phyloP scores from a whole-genome alignment of 2,888 invertebrate species.

The Exocentrus adspersus region DNA sequence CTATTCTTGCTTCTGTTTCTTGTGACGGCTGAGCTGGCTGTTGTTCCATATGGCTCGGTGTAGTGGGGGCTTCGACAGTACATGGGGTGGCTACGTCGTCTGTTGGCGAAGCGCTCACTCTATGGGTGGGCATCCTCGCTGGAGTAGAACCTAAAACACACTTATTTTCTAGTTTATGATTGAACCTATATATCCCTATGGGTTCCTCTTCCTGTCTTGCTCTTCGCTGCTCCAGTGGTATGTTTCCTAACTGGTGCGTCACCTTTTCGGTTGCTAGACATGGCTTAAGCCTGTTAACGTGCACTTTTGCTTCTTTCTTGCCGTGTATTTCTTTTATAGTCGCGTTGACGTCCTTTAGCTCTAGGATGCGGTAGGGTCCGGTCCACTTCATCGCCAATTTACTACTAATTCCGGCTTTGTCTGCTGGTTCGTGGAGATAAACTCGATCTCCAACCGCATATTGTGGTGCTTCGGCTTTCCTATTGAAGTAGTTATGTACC shows the following conservation, averaged over 20 bases:
- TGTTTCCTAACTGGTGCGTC: background rate
- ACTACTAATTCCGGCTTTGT: constrained; percentile 23
- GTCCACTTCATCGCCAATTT: constrained; percentile 19
- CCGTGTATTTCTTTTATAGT: constrained; percentile 22
- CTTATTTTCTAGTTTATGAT: background rate
- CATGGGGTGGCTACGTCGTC: too few relatives aligned
- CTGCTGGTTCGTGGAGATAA: constrained; percentile 27
- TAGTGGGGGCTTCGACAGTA: too few relatives aligned
- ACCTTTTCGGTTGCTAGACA: constrained; percentile 14
- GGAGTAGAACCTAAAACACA: background rate
- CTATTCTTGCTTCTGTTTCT: too few relatives aligned
- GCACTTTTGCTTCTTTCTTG: constrained; percentile 13
- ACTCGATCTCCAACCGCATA: constrained; percentile 34
- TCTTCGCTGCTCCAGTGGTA: background rate
- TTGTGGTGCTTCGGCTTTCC: constrained; percentile 7
- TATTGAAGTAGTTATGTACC: constrained; percentile 18
- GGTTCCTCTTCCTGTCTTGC: background rate
- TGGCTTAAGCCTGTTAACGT: constrained; percentile 24
- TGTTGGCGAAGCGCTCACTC: too few relatives aligned
- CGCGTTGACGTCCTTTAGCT: constrained; percentile 15
- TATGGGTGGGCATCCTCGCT: too few relatives aligned
- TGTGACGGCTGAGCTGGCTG: too few relatives aligned
- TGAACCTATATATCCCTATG: background rate
- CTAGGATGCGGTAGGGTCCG: constrained; percentile 24
- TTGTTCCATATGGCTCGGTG: too few relatives aligned